Evolutionary conservation across 2,113 vertebrate species (phyloP).

Genomic region (Chauna torquata): DNA sequence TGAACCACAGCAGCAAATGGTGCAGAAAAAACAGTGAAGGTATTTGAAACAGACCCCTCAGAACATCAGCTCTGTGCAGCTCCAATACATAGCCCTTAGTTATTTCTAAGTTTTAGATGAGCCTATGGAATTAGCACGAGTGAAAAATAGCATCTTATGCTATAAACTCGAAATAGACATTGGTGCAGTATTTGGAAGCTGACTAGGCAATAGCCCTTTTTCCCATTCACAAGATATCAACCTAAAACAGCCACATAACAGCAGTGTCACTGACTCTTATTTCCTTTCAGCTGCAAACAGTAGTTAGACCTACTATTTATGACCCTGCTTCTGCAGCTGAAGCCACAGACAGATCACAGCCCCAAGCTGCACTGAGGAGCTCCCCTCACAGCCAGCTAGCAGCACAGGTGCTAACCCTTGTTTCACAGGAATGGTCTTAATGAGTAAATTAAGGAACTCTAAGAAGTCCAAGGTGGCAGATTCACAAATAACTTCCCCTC

Average conservation of each 20-base stretch:
- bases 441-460: background rate
- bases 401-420: background rate
- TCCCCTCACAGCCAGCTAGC: background rate
- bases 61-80: background rate
- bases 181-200: constrained; percentile 18
- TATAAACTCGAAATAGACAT: constrained; percentile 39
- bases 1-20: background rate
- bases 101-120: background rate
- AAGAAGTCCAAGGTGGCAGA: background rate
- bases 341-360: background rate
- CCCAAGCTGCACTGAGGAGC: background rate
- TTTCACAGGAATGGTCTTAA: background rate
- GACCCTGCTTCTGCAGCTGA: background rate
- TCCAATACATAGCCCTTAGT: background rate
- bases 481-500: background rate
- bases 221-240: constrained; percentile 29
- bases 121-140: background rate
- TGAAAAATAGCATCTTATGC: constrained; percentile 53
- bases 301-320: background rate
- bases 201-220: background rate
- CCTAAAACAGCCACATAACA: background rate
- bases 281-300: background rate
- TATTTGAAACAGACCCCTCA: background rate
- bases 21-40: background rate
- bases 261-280: background rate